Conservation (phyloP, 2,113 vertebrate genomes). For the Triplophysa tibetana region DNA sequence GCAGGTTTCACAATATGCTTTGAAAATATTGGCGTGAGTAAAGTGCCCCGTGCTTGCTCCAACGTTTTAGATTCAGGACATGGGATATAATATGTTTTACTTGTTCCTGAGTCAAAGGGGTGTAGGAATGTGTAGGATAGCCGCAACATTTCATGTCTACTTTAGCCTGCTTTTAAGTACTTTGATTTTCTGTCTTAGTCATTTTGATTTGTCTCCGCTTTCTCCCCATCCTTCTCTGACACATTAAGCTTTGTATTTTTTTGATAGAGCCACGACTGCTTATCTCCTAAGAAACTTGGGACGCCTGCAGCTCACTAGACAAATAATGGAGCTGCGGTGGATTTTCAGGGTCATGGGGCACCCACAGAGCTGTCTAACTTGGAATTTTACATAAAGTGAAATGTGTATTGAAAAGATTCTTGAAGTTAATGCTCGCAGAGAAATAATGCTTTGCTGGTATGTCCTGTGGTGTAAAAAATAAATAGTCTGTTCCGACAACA, state of each 20-base stretch:
- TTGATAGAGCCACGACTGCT: constrained; percentile 51
- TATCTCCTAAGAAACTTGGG: constrained; percentile 53
- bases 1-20: constrained; percentile 55
- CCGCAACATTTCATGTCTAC: background rate
- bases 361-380: constrained; percentile 50
- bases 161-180: constrained; percentile 8
- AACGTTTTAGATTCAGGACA: background rate
- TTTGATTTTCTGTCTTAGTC: constrained; percentile 19
- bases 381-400: constrained; percentile 48
- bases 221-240: constrained; percentile 31
- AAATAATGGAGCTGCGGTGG: constrained; percentile 49
- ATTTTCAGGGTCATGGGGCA: constrained; percentile 57
- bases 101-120: background rate
- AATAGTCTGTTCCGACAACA: constrained; percentile 46
- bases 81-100: background rate
- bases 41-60: background rate
- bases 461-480: constrained; percentile 55
- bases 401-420: constrained; percentile 51
- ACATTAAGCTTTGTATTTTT: constrained; percentile 51
- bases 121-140: constrained; percentile 1
- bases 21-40: background rate
- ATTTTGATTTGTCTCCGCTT: constrained; percentile 27
- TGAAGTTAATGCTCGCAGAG: constrained; percentile 50
- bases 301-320: constrained; percentile 49
- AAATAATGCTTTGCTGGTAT: constrained; percentile 55